Evolutionary conservation across 1,140 invertebrate genomes (phyloP).

Genomic region (Tribolium castaneum): DNA sequence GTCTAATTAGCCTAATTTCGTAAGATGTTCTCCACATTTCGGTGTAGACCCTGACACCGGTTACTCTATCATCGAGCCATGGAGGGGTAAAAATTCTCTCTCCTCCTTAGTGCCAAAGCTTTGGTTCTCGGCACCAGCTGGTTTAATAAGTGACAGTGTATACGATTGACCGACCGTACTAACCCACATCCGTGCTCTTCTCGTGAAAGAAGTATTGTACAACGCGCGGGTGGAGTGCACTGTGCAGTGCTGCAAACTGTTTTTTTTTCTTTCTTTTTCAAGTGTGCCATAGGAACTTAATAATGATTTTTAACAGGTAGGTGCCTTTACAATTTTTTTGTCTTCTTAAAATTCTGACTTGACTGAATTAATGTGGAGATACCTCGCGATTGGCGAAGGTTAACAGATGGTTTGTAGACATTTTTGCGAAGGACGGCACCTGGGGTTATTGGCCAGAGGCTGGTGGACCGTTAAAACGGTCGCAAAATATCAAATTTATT

Average conservation of each 20-base stretch:
- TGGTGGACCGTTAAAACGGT: no score
- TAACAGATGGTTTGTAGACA: neutral
- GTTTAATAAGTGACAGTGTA: constrained; percentile 6
- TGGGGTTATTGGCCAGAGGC: no score
- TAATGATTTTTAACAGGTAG: neutral
- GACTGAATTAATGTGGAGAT: neutral
- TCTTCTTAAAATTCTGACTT: neutral
- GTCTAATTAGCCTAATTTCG: constrained; percentile 33
- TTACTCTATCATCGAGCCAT: neutral
- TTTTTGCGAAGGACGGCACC: no score
- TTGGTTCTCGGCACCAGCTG: neutral
- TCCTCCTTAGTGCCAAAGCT: constrained; percentile 2
- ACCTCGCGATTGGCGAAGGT: neutral
- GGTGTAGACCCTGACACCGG: constrained; percentile 19
- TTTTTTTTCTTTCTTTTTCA: neutral
- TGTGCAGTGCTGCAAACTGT: neutral
- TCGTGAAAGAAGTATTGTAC: neutral
- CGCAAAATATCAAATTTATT: no score
- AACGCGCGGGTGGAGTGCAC: constrained; percentile 17
- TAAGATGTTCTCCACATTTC: constrained; percentile 7
- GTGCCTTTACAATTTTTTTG: neutral
- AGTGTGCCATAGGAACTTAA: constrained; percentile 7
- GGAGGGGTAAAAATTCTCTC: constrained; percentile 18
- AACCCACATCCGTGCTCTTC: constrained; percentile 13
- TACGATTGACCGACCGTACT: constrained; percentile 7